Evolutionary conservation across 2,797 vertebrate species (phyloP).

Genomic region (Muscicapa comitata): DNA sequence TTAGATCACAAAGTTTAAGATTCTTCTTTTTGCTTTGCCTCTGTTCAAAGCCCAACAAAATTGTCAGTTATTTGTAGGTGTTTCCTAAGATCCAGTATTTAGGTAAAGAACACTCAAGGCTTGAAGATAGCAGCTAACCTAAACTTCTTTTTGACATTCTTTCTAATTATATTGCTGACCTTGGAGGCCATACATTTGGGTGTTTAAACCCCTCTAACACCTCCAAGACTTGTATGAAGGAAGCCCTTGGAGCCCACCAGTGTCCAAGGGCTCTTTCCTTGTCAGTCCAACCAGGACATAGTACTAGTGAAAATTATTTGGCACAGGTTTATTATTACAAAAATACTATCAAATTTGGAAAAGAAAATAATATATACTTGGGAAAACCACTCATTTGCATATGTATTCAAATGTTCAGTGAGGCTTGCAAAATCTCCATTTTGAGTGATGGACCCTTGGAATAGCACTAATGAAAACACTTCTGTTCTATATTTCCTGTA

Average conservation of each 20-base stretch:
- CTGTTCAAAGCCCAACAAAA: neutral
- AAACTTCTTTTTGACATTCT: neutral
- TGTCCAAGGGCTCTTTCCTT: neutral
- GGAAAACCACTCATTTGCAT: neutral
- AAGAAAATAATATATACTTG: neutral
- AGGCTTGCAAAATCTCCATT: neutral
- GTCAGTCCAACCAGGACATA: neutral
- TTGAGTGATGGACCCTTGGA: constrained; percentile 5
- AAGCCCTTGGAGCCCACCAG: neutral
- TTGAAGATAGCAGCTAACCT: neutral
- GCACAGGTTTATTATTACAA: neutral
- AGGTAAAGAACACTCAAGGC: neutral
- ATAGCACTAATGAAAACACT: constrained; percentile 18
- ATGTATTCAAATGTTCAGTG: neutral
- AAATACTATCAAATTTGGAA: neutral
- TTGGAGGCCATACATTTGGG: neutral
- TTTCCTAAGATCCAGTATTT: neutral
- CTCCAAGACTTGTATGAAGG: neutral
- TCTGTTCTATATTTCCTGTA: constrained; percentile 20
- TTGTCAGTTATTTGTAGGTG: neutral
- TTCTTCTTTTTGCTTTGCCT: neutral
- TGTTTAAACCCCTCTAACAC: neutral
- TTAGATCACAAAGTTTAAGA: neutral
- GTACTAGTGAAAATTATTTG: neutral
- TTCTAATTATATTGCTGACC: neutral